These are phyloP conservation scores for Orchesellides sinensis DNA, from an alignment of 2,888 invertebrate genomes.

Conservation along the genomic window DNA sequence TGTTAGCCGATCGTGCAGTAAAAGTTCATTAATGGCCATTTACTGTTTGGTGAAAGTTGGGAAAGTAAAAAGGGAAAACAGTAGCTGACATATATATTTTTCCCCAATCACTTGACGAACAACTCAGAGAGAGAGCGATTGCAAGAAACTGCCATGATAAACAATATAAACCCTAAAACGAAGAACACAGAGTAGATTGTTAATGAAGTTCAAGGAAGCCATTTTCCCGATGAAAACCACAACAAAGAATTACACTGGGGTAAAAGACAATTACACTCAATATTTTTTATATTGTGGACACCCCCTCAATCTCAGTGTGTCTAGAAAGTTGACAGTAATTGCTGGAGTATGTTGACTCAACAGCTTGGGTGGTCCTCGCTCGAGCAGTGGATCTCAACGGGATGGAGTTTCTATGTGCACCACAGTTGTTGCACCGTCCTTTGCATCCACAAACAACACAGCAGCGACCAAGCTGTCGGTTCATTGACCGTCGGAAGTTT, in stretches of 20 bases:
- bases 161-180: too few relatives aligned
- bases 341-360: slow-evolving; percentile 71
- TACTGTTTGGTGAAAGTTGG: too few relatives aligned
- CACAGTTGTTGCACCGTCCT: slow-evolving; percentile 63
- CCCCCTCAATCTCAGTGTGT: slow-evolving; percentile 71
- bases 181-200: background rate
- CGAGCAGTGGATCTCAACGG: slow-evolving; percentile 70
- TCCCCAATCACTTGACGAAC: too few relatives aligned
- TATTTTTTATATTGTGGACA: slow-evolving; percentile 68
- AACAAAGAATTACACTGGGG: too few relatives aligned
- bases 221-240: too few relatives aligned
- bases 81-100: too few relatives aligned
- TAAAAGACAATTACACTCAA: too few relatives aligned
- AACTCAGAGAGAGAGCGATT: too few relatives aligned
- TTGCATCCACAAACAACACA: slow-evolving; percentile 70
- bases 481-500: slow-evolving; percentile 76
- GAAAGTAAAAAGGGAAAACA: too few relatives aligned
- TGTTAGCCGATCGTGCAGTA: too few relatives aligned
- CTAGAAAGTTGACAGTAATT: slow-evolving; percentile 71
- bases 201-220: background rate
- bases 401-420: slow-evolving; percentile 62
- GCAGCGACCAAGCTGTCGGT: slow-evolving; percentile 74
- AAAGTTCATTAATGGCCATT: too few relatives aligned
- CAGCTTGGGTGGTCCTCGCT: slow-evolving; percentile 59
- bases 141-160: too few relatives aligned